Conservation (phyloP, 2,113 vertebrate species). For the Brevimyrus niger region DNA sequence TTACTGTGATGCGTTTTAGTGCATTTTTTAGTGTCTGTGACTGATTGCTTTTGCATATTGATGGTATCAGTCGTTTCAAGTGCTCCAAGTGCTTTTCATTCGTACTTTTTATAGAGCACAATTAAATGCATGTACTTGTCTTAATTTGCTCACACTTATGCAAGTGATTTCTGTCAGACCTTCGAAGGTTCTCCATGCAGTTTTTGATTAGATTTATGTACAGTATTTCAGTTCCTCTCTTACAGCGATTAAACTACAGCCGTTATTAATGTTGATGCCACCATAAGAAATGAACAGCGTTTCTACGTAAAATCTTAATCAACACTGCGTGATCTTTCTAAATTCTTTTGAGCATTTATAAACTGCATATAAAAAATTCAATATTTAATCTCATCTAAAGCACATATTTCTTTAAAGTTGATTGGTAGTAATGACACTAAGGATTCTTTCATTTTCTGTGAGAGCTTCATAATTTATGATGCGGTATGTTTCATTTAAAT, state of each 20-base stretch:
- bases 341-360: constrained; percentile 7
- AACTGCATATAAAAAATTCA: background rate
- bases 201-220: background rate
- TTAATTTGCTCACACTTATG: constrained; percentile 4
- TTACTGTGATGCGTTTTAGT: background rate
- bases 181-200: background rate
- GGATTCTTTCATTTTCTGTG: background rate
- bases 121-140: background rate
- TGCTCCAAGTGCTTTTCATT: background rate
- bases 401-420: background rate
- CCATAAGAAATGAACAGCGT: background rate
- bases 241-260: background rate
- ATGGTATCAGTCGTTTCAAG: background rate
- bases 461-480: background rate
- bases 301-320: background rate
- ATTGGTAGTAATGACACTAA: background rate
- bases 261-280: background rate
- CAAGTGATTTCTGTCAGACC: background rate
- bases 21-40: constrained; percentile 8
- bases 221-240: background rate
- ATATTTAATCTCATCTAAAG: background rate
- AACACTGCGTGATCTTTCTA: background rate
- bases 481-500: background rate
- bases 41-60: background rate
- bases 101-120: constrained; percentile 4